These are phyloP conservation scores for Gallinago jamesoni DNA, from an alignment of 2,113 vertebrate species.

Conservation along the genomic window DNA sequence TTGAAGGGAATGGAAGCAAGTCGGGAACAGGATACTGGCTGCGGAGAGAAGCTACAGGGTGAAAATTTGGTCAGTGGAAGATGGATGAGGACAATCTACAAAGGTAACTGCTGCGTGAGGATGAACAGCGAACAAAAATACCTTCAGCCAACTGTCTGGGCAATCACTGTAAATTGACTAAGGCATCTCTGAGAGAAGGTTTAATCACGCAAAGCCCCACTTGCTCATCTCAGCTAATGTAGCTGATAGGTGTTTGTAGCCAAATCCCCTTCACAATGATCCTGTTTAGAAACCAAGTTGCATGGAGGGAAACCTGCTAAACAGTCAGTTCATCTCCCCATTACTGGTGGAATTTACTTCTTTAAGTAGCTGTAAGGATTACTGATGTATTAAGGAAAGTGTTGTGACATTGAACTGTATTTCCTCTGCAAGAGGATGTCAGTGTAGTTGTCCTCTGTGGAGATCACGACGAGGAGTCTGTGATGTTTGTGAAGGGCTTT, in stretches of 20 bases:
- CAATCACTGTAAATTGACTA: not conserved
- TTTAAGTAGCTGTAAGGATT: constrained; percentile 22
- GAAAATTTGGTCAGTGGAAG: not conserved
- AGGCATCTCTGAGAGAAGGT: not conserved
- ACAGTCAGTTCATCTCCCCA: not conserved
- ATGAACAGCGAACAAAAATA: not conserved
- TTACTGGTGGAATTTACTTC: not conserved
- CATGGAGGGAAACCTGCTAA: not conserved
- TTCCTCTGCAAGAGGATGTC: not conserved
- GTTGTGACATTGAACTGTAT: not conserved
- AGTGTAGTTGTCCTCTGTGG: not conserved
- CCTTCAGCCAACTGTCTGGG: not conserved
- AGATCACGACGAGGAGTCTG: not conserved
- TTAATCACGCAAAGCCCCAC: not conserved
- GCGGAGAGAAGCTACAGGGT: not conserved
- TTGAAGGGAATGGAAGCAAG: not conserved
- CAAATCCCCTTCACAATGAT: not conserved
- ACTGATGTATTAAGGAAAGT: constrained; percentile 4
- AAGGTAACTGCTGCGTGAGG: not conserved
- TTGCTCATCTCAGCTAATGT: not conserved
- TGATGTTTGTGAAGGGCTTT: not conserved
- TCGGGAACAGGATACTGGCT: not conserved
- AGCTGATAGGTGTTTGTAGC: not conserved
- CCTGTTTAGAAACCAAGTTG: constrained; percentile 8
- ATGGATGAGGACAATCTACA: not conserved